Base-by-base conservation (phyloP, 2,113 vertebrate genomes). In the Ptilonorhynchus violaceus region DNA sequence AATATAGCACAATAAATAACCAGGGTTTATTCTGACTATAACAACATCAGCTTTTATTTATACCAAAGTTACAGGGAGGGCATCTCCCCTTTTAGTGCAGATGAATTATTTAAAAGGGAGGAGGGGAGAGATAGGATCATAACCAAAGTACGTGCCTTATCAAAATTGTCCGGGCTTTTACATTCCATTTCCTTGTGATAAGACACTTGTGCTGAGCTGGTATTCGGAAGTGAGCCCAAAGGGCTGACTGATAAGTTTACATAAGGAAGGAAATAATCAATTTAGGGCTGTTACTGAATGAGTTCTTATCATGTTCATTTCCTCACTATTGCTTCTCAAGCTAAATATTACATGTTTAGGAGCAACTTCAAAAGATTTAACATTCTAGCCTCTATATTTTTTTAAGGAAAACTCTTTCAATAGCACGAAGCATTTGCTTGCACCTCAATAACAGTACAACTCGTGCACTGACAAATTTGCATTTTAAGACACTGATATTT, bases 181-280 rank as follows among this genome's bases (percentile, higher is more conserved):
- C 98, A 98, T 98, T 98, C 97, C 96, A 93, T 97, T 98, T 98
- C 97, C 97, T 96, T 68, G 62, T 97, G 98, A 99, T 99, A 99
- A 98, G 98, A 86, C 98, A 98, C 97, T 97, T 97, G 98, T 98
- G 96, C 97, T 96, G 98, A 98, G 93, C 80, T 94, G 97, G 97
- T 97, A 94, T 98, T 99, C 97, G 96, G 98, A 99, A 99, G 98
- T 97, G 97, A 98, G 98, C 97, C 98, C 97, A 98, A 97, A 98
- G 97, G 97, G 97, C 97, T 98, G 98, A 96, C 96, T 98, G 98
- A 98, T 98, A 95, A 98, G 98, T 98, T 99, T 99, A 99, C 98
- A 99, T 98, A 96, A 98, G 99, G 98, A 99, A 99, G 99, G 99
- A 99, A 99, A 99, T 98, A 99, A 99, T 99, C 98, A 98, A 98